phyloP scores from a whole-genome alignment of 2,113 vertebrate species.

The Misgurnus mizolepis region DNA sequence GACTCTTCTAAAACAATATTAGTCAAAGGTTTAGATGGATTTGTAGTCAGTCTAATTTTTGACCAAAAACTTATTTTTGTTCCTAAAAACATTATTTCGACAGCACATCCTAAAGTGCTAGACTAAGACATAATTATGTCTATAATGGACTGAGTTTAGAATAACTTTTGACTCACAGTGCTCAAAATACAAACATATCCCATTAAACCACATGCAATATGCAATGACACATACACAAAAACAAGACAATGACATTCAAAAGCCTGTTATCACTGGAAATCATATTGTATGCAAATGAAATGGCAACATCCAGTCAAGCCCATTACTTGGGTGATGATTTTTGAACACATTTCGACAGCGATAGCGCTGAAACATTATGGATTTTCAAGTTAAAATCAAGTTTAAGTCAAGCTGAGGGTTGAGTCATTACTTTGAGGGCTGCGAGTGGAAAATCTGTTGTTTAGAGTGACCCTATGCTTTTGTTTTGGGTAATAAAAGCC shows the following conservation, averaged over 20 bases:
- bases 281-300: conserved; percentile 6
- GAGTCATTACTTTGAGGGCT: conserved; percentile 65
- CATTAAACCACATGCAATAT: no score
- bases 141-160: neutral
- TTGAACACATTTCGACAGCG: conserved; percentile 24
- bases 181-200: neutral
- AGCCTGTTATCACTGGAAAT: neutral
- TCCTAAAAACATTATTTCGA: conserved; percentile 1
- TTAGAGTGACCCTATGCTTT: conserved; percentile 67
- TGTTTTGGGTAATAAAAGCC: conserved; percentile 72
- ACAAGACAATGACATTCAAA: neutral
- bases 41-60: no score
- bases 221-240: no score
- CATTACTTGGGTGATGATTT: conserved; percentile 54
- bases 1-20: no score
- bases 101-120: conserved; percentile 1
- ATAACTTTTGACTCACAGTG: neutral
- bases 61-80: no score
- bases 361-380: conserved; percentile 51
- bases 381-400: conserved; percentile 53
- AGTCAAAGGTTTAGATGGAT: no score
- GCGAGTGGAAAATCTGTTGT: conserved; percentile 62
- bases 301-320: conserved; percentile 42
- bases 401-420: conserved; percentile 59
- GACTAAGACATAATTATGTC: conserved; percentile 24